Evolutionary conservation across 1,140 invertebrate species (phyloP).

Genomic region (Aethina tumida): DNA sequence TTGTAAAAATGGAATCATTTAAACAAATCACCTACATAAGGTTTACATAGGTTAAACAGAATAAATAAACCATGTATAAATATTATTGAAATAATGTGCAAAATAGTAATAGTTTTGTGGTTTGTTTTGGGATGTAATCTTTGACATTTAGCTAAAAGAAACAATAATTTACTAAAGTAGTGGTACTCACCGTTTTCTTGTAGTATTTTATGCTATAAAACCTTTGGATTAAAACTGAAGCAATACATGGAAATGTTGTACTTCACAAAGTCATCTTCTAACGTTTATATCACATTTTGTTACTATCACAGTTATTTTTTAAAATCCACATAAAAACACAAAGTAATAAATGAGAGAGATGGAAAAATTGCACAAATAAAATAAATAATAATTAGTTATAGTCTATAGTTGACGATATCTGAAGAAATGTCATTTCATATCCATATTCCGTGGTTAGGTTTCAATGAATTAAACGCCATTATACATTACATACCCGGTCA

Average conservation of each 20-base stretch:
- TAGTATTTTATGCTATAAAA: conserved; percentile 4
- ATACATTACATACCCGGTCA: conserved; percentile 29
- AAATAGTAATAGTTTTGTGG: neutral
- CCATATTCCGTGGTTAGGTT: conserved; percentile 22
- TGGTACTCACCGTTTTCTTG: neutral
- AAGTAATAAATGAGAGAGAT: conserved; percentile 3
- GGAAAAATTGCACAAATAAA: conserved; percentile 6
- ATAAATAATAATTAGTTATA: conserved; percentile 10
- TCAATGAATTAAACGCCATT: conserved; percentile 31
- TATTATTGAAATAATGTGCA: too few species aligned
- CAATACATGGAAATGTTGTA: conserved; percentile 7
- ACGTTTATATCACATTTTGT: conserved; percentile 27
- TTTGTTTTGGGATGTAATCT: neutral
- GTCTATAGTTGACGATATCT: conserved; percentile 14
- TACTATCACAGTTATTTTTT: conserved; percentile 28
- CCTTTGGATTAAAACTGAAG: conserved; percentile 10
- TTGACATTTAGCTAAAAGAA: neutral
- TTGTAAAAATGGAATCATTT: too few species aligned
- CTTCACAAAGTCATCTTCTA: conserved; percentile 11
- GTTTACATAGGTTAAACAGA: too few species aligned
- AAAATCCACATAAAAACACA: conserved; percentile 12
- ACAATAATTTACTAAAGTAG: conserved; percentile 4
- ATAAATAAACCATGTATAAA: too few species aligned
- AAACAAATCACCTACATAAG: too few species aligned
- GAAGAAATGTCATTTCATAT: conserved; percentile 25